Base-by-base conservation (phyloP, 2,797 vertebrate species). In the Neosilurus mollespiculum region DNA sequence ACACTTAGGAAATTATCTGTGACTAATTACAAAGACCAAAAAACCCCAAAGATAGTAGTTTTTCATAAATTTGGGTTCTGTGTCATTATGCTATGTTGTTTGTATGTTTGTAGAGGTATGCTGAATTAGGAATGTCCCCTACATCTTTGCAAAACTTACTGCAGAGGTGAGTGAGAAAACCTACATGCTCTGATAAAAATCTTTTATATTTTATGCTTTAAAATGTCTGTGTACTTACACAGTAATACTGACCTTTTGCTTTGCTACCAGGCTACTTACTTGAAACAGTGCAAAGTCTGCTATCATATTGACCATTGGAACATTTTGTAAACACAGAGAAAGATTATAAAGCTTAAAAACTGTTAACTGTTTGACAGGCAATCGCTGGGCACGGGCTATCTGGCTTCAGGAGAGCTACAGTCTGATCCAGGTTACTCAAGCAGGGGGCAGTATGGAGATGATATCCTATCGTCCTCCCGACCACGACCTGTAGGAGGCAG, bases 401-500 rank as follows among this genome's bases (percentile, higher is more conserved):
- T 96, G 64, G 94, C 91, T 0, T 91, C 96, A 62, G 93, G 94
- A 30, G 96, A 97, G 7, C 91, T 93, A 78, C 89, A 93, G 34
- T 92, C 92, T 72, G 94, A 96, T 71, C 93, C 94, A 0, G 91
- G 95, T 0, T 98, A 96, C 88, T 92, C 96, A 84, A 93, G 58
- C 88, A 93, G 94, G 71, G 96, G 95, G 66, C 94, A 96, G 24
- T 99, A 96, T 80, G 90, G 93, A 0, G 96, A 98, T 34, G 96
- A 98, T 67, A 91, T 94, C 34, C 95, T 96, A 0, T 96, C 96
- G 0, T 96, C 96, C 54, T 97, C 96, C 73, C 94, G 97, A 84
- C 97, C 98, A 5, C 94, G 97, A 18, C 97, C 98, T 14, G 96
- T 98, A 12, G 97, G 98, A 84, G 96, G 97, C 88, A 97, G 96